Evolutionary conservation across 2,113 vertebrate genomes (phyloP).

Genomic region (Marmota monax): DNA sequence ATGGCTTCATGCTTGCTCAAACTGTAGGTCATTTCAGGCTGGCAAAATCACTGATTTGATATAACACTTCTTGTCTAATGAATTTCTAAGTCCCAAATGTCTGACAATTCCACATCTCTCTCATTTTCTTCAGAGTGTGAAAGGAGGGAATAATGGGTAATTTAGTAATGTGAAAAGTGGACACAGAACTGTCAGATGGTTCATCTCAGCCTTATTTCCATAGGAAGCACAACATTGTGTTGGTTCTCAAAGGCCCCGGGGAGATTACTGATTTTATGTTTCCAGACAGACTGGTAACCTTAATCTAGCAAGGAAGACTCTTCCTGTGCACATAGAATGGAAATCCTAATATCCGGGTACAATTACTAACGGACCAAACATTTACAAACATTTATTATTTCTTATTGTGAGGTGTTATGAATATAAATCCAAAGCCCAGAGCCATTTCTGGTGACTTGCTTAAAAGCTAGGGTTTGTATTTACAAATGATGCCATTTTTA

Average conservation of each 20-base stretch:
- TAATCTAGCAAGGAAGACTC: neutral
- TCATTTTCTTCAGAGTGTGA: conserved; percentile 73
- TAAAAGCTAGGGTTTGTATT: neutral
- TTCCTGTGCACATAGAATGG: neutral
- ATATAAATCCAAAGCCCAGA: neutral
- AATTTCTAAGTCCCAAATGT: conserved; percentile 68
- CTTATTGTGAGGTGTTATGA: neutral
- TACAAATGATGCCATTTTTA: neutral
- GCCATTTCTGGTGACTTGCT: neutral
- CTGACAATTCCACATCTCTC: conserved; percentile 68
- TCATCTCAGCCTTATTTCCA: conserved; percentile 72
- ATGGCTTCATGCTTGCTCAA: conserved; percentile 49
- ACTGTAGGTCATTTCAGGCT: conserved; percentile 13
- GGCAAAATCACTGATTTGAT: conserved; percentile 64
- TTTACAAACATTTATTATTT: neutral
- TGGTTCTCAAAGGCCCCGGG: conserved; percentile 41
- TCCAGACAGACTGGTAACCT: conserved; percentile 65
- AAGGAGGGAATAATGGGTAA: conserved; percentile 70
- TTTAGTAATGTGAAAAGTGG: conserved; percentile 75
- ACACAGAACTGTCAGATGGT: conserved; percentile 72
- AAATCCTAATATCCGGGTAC: neutral
- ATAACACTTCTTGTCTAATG: conserved; percentile 67
- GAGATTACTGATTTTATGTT: conserved; percentile 64
- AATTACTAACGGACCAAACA: neutral
- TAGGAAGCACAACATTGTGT: neutral